Conservation (phyloP, 2,113 vertebrate species). For the Hyperopisus bebe region DNA sequence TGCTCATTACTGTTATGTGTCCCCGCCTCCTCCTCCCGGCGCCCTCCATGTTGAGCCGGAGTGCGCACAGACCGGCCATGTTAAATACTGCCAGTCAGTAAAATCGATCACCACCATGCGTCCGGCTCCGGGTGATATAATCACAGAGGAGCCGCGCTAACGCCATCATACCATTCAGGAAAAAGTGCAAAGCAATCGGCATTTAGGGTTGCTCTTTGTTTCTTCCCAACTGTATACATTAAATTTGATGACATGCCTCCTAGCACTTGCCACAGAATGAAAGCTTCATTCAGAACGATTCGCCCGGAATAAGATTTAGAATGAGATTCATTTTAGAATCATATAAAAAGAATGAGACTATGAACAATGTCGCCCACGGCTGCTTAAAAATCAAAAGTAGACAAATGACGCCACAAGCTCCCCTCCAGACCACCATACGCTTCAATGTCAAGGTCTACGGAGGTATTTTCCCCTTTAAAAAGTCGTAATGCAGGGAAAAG, state of each 20-base stretch:
- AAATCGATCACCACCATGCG: background rate
- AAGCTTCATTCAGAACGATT: background rate
- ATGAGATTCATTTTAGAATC: background rate
- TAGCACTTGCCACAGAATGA: background rate
- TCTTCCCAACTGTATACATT: background rate
- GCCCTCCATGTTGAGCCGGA: constrained; percentile 58
- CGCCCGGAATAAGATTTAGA: background rate
- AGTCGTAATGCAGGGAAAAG: background rate
- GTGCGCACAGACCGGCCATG: constrained; percentile 51
- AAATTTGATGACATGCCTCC: background rate
- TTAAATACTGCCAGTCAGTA: constrained; percentile 26
- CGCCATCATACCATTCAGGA: background rate
- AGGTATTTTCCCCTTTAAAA: background rate
- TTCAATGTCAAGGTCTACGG: background rate
- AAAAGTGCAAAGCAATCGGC: background rate
- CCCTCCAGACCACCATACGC: background rate
- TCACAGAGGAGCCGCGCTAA: background rate
- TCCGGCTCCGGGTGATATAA: background rate
- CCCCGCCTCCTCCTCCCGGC: constrained; percentile 12
- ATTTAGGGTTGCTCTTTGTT: background rate
- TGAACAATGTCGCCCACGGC: background rate
- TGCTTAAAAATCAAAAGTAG: background rate
- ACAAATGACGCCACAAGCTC: background rate
- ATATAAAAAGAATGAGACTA: background rate
- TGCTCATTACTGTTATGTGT: background rate